Base-by-base conservation (phyloP, 2,888 invertebrate genomes). In the Apotomis turbidana region DNA sequence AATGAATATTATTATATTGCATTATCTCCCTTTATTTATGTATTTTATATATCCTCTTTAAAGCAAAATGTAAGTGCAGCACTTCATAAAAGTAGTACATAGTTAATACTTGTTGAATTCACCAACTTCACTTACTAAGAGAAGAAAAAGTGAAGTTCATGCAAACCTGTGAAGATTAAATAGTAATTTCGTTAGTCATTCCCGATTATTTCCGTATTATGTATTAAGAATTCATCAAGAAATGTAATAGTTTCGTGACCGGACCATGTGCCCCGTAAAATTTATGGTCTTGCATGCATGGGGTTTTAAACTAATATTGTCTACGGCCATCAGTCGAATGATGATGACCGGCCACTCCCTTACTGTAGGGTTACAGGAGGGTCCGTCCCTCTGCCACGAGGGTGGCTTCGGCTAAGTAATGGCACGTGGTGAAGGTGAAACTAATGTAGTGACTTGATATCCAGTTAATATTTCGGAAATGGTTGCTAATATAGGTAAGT, bases 301-400 rank as follows among this genome's bases (percentile, higher is more conserved):
- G 76, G 77, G 77, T 81, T 85, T 83, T 84, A 85, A 85, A 85
- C 78, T 83, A 82, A 84, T 85, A 88, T 85, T 81, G 81, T 81
- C 80, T 80, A 83, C 79, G 76, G 79, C 74, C 75, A 68, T 76
- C 75, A 79, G 78, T 76, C 88, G 84, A 89, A 87, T 89, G 88
- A 85, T 90, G 87, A 90, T 89, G 82, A 84, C 81, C 78, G 82
- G 81, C 80, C 89, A 85, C 90, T 83, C 91, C 91, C 89, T 87
- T 76, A 74, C 74, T 83, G 86, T 85, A 85, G 82, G 78, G 80
- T 74, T 74, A 80, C 77, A 79, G 85, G 90, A 91, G 90, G 81
- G 84, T 90, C 90, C 89, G 85, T 79, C 76, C 57, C 44, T 55
- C 60, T 57, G 75, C 59, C 75, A 71, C 62, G 79, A 79, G 87